phyloP scores from a whole-genome alignment of 2,113 vertebrate species.

The Gobiocypris rarus region DNA sequence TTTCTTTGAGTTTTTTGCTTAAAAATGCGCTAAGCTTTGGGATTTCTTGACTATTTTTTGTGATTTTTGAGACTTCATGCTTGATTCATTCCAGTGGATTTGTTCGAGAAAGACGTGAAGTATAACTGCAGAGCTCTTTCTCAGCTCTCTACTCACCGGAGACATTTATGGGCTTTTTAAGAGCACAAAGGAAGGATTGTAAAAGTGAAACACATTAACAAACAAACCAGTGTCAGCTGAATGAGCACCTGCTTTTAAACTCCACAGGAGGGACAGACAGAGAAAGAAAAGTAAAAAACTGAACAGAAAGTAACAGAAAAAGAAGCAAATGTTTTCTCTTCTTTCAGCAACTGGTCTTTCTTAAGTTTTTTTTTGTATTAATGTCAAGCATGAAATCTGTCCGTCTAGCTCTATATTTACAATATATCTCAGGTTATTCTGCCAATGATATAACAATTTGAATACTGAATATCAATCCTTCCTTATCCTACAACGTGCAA shows the following conservation, averaged over 20 bases:
- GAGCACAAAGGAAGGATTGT: slow-evolving; percentile 33
- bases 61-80: background rate
- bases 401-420: background rate
- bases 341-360: background rate
- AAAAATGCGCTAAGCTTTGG: background rate
- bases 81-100: slow-evolving; percentile 6
- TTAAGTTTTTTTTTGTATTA: background rate
- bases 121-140: slow-evolving; percentile 1
- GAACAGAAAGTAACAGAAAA: background rate
- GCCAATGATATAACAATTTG: background rate
- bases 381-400: background rate
- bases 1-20: background rate
- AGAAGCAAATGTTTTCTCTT: background rate
- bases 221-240: slow-evolving; percentile 21
- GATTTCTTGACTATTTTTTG: background rate
- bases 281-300: background rate
- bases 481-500: background rate
- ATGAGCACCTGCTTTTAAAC: slow-evolving; percentile 13
- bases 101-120: slow-evolving; percentile 4
- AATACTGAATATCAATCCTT: background rate
- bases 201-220: slow-evolving; percentile 29
- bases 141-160: slow-evolving; percentile 23
- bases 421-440: background rate
- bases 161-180: slow-evolving; percentile 32
- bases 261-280: background rate